Conservation (phyloP, 2,113 vertebrate genomes). For the Gopherus evgoodei region DNA sequence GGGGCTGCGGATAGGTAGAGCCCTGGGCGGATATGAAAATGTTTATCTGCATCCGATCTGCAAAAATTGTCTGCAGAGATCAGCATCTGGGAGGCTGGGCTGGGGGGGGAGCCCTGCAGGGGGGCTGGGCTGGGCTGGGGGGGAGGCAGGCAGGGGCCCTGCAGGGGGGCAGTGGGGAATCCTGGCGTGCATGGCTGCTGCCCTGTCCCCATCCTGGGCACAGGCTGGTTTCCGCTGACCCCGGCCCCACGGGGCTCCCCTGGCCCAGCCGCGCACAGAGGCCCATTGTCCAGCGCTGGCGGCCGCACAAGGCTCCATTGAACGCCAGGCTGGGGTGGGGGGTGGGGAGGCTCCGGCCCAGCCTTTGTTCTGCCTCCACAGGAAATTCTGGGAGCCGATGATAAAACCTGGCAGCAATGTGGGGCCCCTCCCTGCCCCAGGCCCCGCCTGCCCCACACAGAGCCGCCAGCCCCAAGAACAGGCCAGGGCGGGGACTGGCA, state of each 20-base stretch:
- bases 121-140: background rate
- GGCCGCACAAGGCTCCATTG: background rate
- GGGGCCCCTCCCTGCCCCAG: background rate
- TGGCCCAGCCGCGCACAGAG: background rate
- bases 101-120: too few species aligned
- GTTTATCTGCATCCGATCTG: too few species aligned
- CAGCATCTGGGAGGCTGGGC: too few species aligned
- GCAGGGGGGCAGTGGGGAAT: background rate
- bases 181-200: background rate
- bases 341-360: background rate
- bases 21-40: too few species aligned
- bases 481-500: background rate
- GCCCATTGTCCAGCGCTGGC: background rate
- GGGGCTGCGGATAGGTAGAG: too few species aligned
- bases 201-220: background rate
- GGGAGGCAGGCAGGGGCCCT: background rate
- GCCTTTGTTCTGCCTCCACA: constrained; percentile 15
- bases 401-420: background rate
- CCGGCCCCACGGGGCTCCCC: background rate
- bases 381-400: background rate
- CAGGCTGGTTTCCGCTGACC: background rate
- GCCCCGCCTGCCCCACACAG: too few species aligned
- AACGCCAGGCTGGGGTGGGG: background rate
- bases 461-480: background rate
- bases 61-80: too few species aligned